Percentiles rank a stretch among this genome's conserved stretches.
Evolutionary conservation across 2,797 vertebrate genomes (phyloP).

Genomic region (Pseudochaenichthys georgianus): DNA sequence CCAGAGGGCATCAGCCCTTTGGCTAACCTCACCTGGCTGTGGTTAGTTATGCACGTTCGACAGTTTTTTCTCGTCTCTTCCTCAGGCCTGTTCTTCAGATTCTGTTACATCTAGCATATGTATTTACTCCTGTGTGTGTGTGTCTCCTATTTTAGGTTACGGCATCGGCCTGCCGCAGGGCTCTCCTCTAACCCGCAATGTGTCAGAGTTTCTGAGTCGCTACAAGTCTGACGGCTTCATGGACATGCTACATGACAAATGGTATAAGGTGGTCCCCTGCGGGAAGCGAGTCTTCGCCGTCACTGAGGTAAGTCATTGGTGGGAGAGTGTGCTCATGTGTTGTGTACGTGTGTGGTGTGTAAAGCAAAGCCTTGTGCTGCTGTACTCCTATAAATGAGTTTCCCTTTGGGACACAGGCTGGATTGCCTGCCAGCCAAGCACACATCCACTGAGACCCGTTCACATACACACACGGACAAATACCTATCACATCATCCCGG

Average conservation of each 20-base stretch:
- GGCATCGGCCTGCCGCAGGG: constrained; percentile 93
- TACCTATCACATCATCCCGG: constrained; percentile 38
- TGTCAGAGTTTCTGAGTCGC: constrained; percentile 93
- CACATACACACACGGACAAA: constrained; percentile 30
- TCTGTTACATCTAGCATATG: constrained; percentile 7
- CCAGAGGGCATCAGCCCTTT: constrained; percentile 61
- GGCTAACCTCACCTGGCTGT: constrained; percentile 36
- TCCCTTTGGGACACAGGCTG: constrained; percentile 61
- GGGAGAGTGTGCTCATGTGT: constrained; percentile 37
- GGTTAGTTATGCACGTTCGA: constrained; percentile 21
- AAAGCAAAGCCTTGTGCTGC: constrained; percentile 50
- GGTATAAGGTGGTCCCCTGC: constrained; percentile 97
- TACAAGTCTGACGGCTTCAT: constrained; percentile 97
- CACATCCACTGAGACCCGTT: constrained; percentile 14
- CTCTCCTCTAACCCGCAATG: constrained; percentile 92
- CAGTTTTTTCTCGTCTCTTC: constrained; percentile 1
- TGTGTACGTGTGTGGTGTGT: constrained; percentile 63
- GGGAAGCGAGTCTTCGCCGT: constrained; percentile 94
- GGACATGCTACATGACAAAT: constrained; percentile 97
- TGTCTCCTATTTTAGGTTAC: constrained; percentile 83
- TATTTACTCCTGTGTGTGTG: constrained; percentile 32
- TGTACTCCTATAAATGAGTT: constrained; percentile 67
- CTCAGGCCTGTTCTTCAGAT: constrained; percentile 9
- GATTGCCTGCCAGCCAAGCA: constrained; percentile 59
- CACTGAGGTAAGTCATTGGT: constrained; percentile 88